Base-by-base conservation (phyloP, 2,113 vertebrate genomes). In the Stegostoma tigrinum region DNA sequence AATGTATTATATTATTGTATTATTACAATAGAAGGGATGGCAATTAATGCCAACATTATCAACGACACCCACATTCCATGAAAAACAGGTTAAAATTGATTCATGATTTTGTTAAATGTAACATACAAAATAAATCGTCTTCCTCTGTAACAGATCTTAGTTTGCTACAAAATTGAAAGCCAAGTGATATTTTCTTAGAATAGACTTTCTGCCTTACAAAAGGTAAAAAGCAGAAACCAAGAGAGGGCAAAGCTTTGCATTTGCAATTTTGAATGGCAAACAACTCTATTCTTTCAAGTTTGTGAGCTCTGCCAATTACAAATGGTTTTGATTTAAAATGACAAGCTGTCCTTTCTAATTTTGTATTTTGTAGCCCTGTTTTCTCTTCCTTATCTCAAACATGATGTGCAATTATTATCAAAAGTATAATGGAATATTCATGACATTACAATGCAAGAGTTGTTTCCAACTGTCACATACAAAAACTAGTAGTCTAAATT, bases 381-480 rank as follows among this genome's bases (percentile, higher is more conserved):
- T 1, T 93, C 66, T 90, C 42, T 93, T 38, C 14, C 55, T 64
- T 67, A 34, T 38, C 89, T 66, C 23, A n/a, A 83, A 93, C 89
- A 93, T 38, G 89, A 93, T 93, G 61, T 38, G 61, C 89, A 93
- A 93, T 93, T 93, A 93, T 93, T 66, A 21, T 38, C 23, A 93
- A 67, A 93, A 66, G 64, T 19, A 8, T 19, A 93, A 61, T 64
- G 42, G 89, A 67, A 93, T 67, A n/a, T 93, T 93, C 55, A 66
- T 38, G 89, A n/a, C 55, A n/a, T n/a, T 66, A 93, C n/a, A 93
- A 67, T 61, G 89, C 64, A 42, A 93, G 89, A 67, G 38, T 67
- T 93, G 89, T 66, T 93, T 93, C 38, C 89, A 17, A 66, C 89
- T 93, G 89, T 93, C 89, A 24, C 61, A 67, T 93, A 66, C 34